These are phyloP conservation scores for Drosophila austrosaltans DNA, from an alignment of 2,888 invertebrate species.

Conservation along the genomic window DNA sequence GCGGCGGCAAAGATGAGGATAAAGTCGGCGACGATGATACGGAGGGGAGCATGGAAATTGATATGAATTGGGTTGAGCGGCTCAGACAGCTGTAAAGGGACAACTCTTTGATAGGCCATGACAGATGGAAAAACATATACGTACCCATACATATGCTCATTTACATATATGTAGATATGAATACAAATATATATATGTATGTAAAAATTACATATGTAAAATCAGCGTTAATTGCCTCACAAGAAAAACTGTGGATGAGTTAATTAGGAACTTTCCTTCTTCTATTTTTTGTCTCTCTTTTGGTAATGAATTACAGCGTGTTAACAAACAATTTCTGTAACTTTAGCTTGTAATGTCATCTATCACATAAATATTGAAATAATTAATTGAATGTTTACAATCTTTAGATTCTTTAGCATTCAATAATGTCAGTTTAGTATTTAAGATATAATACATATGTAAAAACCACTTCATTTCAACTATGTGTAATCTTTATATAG, in stretches of 20 bases:
- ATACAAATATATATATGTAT: constrained; percentile 6
- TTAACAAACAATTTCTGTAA: background rate
- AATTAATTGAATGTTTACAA: too few relatives aligned
- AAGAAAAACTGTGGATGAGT: constrained; percentile 1
- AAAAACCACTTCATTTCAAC: background rate
- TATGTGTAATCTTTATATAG: background rate
- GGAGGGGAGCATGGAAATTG: constrained; percentile 54
- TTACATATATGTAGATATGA: too few relatives aligned
- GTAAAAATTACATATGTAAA: constrained; percentile 15
- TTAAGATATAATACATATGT: too few relatives aligned
- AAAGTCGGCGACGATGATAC: constrained; percentile 8
- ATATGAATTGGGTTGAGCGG: constrained; percentile 70
- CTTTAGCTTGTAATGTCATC: background rate
- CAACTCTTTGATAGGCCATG: constrained; percentile 59
- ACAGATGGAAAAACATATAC: constrained; percentile 34
- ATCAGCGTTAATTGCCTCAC: constrained; percentile 37
- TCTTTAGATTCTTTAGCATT: too few relatives aligned
- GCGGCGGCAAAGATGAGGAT: constrained; percentile 6
- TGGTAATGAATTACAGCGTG: constrained; percentile 7
- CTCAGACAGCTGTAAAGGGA: constrained; percentile 58
- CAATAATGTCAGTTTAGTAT: too few relatives aligned
- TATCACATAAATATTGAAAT: too few relatives aligned
- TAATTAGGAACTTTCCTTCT: background rate
- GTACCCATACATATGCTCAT: background rate
- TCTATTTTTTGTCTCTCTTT: background rate